Conservation (phyloP, 2,797 vertebrate genomes). For the Channallabes apus region DNA sequence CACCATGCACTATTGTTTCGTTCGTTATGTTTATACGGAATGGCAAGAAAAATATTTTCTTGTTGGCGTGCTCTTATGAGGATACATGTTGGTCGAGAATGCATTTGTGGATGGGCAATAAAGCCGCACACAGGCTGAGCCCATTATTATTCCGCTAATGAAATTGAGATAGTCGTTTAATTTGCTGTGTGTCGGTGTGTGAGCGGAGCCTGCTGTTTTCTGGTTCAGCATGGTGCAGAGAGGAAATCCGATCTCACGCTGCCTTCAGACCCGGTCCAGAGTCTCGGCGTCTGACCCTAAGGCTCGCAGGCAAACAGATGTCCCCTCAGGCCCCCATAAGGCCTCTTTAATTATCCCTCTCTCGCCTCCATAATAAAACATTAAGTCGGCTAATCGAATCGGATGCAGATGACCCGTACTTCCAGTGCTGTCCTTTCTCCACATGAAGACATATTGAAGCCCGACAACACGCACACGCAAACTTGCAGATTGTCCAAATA, state of each 20-base stretch:
- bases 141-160: constrained; percentile 60
- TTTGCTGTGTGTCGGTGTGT: constrained; percentile 51
- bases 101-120: constrained; percentile 55
- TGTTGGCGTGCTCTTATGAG: constrained; percentile 19
- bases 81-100: constrained; percentile 40
- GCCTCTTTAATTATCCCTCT: constrained; percentile 62
- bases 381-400: constrained; percentile 62
- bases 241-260: constrained; percentile 56
- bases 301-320: constrained; percentile 76
- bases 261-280: constrained; percentile 58
- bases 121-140: constrained; percentile 54
- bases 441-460: constrained; percentile 39
- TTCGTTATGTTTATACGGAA: constrained; percentile 6
- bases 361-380: constrained; percentile 62
- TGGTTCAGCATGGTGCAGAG: constrained; percentile 55
- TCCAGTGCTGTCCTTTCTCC: constrained; percentile 46
- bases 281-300: constrained; percentile 55
- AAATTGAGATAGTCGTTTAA: constrained; percentile 60
- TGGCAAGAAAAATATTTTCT: not conserved
- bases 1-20: constrained; percentile 4
- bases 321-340: constrained; percentile 65
- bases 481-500: constrained; percentile 41
- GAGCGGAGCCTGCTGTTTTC: constrained; percentile 63
- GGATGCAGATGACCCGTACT: constrained; percentile 57
- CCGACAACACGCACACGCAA: constrained; percentile 29